phyloP scores from a whole-genome alignment of 2,113 vertebrate genomes.

The Gobiocypris rarus region DNA sequence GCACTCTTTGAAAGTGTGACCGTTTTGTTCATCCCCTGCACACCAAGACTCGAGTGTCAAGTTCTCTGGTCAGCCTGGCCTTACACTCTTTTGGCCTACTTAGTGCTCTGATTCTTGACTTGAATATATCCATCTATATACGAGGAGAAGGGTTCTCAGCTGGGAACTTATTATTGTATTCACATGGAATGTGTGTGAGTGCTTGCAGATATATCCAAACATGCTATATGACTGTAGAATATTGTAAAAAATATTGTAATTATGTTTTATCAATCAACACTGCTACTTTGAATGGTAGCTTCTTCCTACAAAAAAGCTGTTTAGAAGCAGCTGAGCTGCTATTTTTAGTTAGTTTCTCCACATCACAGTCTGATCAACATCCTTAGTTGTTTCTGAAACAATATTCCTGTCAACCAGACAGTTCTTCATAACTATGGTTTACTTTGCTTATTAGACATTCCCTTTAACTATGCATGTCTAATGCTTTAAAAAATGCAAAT shows the following conservation, averaged over 20 bases:
- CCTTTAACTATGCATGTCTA: too few species aligned
- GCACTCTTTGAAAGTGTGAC: slow-evolving; percentile 28
- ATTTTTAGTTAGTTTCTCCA: background rate
- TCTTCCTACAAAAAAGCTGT: background rate
- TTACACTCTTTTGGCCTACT: background rate
- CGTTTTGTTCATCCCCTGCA: background rate
- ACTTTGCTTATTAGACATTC: too few species aligned
- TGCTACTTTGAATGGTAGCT: background rate
- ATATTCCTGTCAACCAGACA: too few species aligned
- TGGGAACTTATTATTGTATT: background rate
- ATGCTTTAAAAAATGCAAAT: too few species aligned
- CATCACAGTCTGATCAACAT: background rate
- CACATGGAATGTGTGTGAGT: background rate
- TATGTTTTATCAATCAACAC: background rate
- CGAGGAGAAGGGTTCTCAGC: background rate
- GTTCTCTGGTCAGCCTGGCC: slow-evolving; percentile 13
- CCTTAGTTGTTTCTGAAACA: too few species aligned
- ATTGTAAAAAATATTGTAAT: background rate
- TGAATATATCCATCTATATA: background rate
- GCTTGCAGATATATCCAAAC: background rate
- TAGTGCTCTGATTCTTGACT: background rate
- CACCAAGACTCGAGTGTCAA: background rate
- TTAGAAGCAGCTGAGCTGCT: background rate
- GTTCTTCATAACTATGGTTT: too few species aligned
- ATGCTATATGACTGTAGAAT: background rate